These are phyloP conservation scores for Salvelinus namaycush DNA, from an alignment of 2,113 vertebrate genomes.

Conservation along the genomic window DNA sequence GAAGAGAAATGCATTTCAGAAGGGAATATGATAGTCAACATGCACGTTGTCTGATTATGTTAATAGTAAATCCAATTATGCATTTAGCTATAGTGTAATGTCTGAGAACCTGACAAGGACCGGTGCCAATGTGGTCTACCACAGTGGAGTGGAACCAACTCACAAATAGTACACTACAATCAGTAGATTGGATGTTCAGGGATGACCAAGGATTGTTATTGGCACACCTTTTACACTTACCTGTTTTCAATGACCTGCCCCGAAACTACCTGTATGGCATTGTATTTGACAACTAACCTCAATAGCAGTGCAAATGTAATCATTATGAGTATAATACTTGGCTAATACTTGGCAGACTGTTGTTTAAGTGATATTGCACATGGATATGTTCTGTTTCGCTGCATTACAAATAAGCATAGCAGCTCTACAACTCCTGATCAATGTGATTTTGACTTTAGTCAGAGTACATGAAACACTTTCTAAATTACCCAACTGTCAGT, in stretches of 20 bases:
- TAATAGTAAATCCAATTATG: constrained; percentile 76
- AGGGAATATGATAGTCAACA: constrained; percentile 67
- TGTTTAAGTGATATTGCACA: background rate
- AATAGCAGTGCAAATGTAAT: background rate
- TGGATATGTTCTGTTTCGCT: constrained; percentile 23
- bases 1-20: constrained; percentile 50
- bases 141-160: constrained; percentile 41
- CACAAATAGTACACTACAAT: constrained; percentile 45
- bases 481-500: constrained; percentile 67
- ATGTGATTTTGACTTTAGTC: constrained; percentile 60
- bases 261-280: background rate
- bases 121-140: constrained; percentile 60
- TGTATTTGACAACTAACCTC: background rate
- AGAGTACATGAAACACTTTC: constrained; percentile 62
- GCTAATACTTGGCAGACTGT: background rate
- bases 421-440: constrained; percentile 41
- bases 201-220: background rate
- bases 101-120: constrained; percentile 64
- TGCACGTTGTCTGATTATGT: constrained; percentile 71
- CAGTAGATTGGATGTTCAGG: constrained; percentile 28
- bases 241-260: background rate
- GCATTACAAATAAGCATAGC: constrained; percentile 34
- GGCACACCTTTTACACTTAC: background rate
- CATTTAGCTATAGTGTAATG: constrained; percentile 62
- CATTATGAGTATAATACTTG: background rate